A percentile compares a stretch with the other conserved stretches of the same genome.
phyloP scores from a whole-genome alignment of 2,113 vertebrate species.

The Chionis minor region DNA sequence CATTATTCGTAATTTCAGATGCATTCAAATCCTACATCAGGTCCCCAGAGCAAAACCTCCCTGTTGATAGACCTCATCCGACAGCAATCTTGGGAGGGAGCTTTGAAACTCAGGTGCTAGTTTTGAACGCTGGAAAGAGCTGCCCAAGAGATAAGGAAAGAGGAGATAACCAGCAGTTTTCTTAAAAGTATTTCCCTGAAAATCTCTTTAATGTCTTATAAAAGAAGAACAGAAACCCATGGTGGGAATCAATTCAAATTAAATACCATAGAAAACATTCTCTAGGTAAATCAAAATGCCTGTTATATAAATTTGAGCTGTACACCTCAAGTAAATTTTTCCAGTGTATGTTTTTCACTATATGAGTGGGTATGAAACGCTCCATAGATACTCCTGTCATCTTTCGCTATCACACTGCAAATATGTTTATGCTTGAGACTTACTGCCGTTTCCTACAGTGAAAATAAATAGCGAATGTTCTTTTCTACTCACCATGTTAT shows the following conservation, averaged over 20 bases:
- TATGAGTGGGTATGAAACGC: constrained; percentile 28
- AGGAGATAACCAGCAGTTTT: not conserved
- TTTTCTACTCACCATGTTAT: not conserved
- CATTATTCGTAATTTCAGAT: constrained; percentile 8
- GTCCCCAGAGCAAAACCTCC: constrained; percentile 24
- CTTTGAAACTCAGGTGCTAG: not conserved
- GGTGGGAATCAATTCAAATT: not conserved
- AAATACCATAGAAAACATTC: not conserved
- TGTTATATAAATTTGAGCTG: not conserved
- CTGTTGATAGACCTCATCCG: constrained; percentile 2
- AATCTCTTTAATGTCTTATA: constrained; percentile 15
- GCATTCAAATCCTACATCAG: not conserved
- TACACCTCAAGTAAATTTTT: constrained; percentile 23
- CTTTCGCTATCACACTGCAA: constrained; percentile 10
- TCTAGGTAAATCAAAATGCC: not conserved
- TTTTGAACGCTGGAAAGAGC: constrained; percentile 3
- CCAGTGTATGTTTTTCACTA: constrained; percentile 35
- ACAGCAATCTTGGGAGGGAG: not conserved
- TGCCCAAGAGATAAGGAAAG: constrained; percentile 22
- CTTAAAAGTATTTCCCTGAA: not conserved
- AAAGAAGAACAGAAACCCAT: not conserved
- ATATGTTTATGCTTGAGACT: constrained; percentile 36
- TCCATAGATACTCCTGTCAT: constrained; percentile 20
- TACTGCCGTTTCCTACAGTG: constrained; percentile 12
- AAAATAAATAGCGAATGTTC: constrained; percentile 25